Conservation (phyloP, 2,113 vertebrate species). For the Pungitius pungitius region DNA sequence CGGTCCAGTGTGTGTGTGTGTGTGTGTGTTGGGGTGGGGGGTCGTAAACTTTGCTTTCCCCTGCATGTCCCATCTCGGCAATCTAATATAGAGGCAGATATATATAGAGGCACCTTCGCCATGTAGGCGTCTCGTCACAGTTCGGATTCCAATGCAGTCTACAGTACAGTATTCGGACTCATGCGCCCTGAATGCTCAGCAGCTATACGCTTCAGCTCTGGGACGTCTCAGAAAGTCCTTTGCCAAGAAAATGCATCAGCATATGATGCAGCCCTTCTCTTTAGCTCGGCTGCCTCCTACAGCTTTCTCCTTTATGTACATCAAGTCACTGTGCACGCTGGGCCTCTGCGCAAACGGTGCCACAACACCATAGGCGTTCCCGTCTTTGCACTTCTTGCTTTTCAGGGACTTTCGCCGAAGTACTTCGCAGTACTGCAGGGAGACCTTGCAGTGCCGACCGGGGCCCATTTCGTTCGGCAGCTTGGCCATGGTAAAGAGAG, state of each 20-base stretch:
- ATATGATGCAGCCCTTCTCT: constrained; percentile 92
- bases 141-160: constrained; percentile 2
- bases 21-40: too few relatives aligned
- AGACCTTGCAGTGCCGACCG: constrained; percentile 93
- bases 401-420: constrained; percentile 89
- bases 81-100: constrained; percentile 34
- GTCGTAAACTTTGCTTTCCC: constrained; percentile 24
- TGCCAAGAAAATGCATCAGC: constrained; percentile 77
- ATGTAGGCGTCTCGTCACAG: neutral
- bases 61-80: constrained; percentile 22
- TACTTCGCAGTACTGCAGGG: constrained; percentile 89
- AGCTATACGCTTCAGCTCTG: constrained; percentile 1
- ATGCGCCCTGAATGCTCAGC: constrained; percentile 1
- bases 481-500: constrained; percentile 94
- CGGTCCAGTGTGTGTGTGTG: constrained; percentile 37
- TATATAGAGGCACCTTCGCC: constrained; percentile 7
- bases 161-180: neutral
- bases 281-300: constrained; percentile 86
- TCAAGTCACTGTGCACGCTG: constrained; percentile 97
- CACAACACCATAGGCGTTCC: constrained; percentile 91
- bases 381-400: constrained; percentile 87
- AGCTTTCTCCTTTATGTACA: constrained; percentile 95
- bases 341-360: constrained; percentile 93
- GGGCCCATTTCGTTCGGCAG: constrained; percentile 98
- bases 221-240: constrained; percentile 14